phyloP scores from a whole-genome alignment of 2,113 vertebrate genomes.

The Sakesphorus luctuosus region DNA sequence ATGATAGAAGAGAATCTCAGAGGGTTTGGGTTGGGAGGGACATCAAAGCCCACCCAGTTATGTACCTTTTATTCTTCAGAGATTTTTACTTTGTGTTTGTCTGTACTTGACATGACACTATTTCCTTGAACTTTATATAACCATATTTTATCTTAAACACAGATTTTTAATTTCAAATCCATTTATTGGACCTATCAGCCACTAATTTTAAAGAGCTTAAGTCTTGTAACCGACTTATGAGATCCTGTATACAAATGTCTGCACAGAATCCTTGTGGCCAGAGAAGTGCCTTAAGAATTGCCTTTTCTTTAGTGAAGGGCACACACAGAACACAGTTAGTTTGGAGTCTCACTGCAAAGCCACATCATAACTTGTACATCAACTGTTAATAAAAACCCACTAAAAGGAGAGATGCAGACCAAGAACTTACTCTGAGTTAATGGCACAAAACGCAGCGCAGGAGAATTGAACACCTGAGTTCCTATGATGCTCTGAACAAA shows the following conservation, averaged over 20 bases:
- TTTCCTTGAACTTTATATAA: not conserved
- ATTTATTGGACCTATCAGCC: not conserved
- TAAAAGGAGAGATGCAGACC: not conserved
- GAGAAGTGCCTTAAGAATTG: too few relatives aligned
- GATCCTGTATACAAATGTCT: not conserved
- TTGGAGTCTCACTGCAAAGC: not conserved
- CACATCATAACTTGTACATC: not conserved
- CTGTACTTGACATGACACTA: accelerated
- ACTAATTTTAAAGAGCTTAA: not conserved
- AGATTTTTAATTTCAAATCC: not conserved
- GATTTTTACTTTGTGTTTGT: not conserved
- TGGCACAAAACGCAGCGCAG: accelerated
- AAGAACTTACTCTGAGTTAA: not conserved
- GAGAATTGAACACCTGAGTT: not conserved
- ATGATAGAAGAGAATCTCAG: not conserved
- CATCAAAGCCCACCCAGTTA: not conserved
- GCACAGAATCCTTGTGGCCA: too few relatives aligned
- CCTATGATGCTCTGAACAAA: not conserved
- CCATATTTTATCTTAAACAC: not conserved
- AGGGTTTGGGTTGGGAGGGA: not conserved
- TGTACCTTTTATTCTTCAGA: not conserved
- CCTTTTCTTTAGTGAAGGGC: too few relatives aligned
- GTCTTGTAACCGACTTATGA: not conserved
- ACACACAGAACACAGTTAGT: not conserved
- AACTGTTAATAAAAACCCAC: not conserved